Evolutionary conservation across 2,797 vertebrate species (phyloP).

Genomic region (Numenius phaeopus): DNA sequence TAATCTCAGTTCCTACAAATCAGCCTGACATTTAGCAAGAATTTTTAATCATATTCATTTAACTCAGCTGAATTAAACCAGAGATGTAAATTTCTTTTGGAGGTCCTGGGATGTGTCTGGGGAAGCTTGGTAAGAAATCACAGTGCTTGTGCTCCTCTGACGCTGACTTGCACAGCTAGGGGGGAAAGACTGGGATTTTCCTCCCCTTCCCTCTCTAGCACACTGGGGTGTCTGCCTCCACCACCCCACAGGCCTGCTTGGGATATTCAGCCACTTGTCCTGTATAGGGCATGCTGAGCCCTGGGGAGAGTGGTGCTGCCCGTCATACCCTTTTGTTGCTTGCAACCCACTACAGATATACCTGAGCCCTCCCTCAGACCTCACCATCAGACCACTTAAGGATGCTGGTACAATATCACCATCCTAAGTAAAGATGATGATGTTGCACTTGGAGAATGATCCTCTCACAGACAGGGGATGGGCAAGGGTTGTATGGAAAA

Average conservation of each 20-base stretch:
- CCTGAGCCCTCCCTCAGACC: neutral
- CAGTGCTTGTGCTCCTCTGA: neutral
- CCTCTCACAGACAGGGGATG: neutral
- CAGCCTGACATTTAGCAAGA: neutral
- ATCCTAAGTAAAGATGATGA: neutral
- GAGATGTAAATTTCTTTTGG: neutral
- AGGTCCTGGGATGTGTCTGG: neutral
- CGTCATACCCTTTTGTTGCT: neutral
- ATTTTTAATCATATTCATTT: neutral
- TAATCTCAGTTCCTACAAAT: slow-evolving; percentile 18
- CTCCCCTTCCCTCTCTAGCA: neutral
- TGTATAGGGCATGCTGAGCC: neutral
- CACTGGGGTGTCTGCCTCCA: neutral
- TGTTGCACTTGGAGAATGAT: neutral
- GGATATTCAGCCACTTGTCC: neutral
- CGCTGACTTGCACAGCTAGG: fast-evolving
- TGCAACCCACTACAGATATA: neutral
- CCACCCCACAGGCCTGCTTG: neutral
- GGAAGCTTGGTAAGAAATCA: neutral
- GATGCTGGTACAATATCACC: neutral
- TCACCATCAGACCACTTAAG: neutral
- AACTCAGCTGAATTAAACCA: neutral
- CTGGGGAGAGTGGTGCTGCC: neutral
- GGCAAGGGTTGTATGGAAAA: slow-evolving; percentile 9
- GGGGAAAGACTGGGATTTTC: neutral